These are phyloP conservation scores for Tragelaphus scriptus DNA, from an alignment of 2,113 vertebrate species.

Conservation along the genomic window DNA sequence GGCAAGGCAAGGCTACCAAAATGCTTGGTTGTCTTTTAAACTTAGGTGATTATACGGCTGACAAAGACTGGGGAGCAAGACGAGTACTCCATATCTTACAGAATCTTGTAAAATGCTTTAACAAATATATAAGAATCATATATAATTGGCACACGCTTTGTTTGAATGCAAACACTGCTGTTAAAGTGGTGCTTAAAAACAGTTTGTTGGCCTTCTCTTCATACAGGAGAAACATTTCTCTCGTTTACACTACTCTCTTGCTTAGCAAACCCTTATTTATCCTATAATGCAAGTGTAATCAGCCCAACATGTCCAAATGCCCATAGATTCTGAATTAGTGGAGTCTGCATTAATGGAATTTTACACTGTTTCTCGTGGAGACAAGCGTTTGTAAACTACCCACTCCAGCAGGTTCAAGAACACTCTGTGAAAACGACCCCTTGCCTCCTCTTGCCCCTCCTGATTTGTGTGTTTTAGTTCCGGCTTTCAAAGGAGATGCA, in stretches of 20 bases:
- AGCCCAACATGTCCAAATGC: conserved; percentile 68
- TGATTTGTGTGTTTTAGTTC: conserved; percentile 61
- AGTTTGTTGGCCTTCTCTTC: conserved; percentile 74
- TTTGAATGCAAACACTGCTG: conserved; percentile 78
- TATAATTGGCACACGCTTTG: conserved; percentile 76
- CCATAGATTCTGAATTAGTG: conserved; percentile 54
- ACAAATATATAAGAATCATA: conserved; percentile 77
- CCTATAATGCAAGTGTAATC: conserved; percentile 65
- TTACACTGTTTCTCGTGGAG: not conserved
- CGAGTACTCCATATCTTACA: conserved; percentile 9
- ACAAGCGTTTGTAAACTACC: not conserved
- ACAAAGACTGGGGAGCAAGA: conserved; percentile 3
- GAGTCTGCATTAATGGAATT: conserved; percentile 56
- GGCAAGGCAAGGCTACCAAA: not conserved
- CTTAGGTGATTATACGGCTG: not conserved
- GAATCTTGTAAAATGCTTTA: conserved; percentile 63
- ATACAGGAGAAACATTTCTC: conserved; percentile 73
- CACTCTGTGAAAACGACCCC: not conserved
- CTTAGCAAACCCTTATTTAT: conserved; percentile 75
- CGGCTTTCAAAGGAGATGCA: conserved; percentile 72
- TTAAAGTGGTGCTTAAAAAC: conserved; percentile 74
- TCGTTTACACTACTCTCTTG: conserved; percentile 68
- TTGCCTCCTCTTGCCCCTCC: not conserved
- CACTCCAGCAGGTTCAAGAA: not conserved
- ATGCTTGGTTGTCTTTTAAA: not conserved